Percentiles rank a stretch among this genome's conserved stretches.
These are phyloP conservation scores for Hypotaenidia philippensis DNA, from an alignment of 2,797 vertebrate species.

Conservation along the genomic window DNA sequence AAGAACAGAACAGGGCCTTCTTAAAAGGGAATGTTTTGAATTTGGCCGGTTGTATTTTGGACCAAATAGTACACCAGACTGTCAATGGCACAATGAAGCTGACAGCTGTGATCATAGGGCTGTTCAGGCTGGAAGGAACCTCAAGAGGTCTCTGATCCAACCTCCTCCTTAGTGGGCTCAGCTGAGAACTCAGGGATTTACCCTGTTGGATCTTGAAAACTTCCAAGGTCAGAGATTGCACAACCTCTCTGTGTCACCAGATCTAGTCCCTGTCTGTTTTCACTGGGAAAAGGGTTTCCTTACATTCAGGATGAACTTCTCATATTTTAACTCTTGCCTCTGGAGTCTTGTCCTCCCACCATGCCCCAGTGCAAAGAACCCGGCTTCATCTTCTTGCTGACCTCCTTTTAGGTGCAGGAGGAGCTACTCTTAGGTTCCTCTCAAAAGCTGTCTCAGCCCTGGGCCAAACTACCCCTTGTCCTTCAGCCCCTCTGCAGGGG, in stretches of 20 bases:
- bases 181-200: neutral
- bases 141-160: neutral
- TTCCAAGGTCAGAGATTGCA: neutral
- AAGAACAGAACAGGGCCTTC: neutral
- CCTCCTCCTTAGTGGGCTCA: neutral
- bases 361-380: neutral
- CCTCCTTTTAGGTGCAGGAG: neutral
- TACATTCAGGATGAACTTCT: neutral
- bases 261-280: neutral
- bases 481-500: neutral
- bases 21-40: conserved; percentile 19
- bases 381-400: neutral
- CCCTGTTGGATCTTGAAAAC: neutral
- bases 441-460: neutral
- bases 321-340: neutral
- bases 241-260: neutral
- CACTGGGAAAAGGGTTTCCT: neutral
- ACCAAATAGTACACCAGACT: neutral
- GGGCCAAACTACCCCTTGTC: neutral
- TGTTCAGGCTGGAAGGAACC: neutral
- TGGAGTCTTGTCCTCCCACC: neutral
- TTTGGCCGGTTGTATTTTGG: neutral
- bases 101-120: neutral
- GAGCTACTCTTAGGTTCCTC: neutral
- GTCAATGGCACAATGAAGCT: neutral